phyloP scores from a whole-genome alignment of 23 tunicate genomes.

The Trididemnum miniatum region DNA sequence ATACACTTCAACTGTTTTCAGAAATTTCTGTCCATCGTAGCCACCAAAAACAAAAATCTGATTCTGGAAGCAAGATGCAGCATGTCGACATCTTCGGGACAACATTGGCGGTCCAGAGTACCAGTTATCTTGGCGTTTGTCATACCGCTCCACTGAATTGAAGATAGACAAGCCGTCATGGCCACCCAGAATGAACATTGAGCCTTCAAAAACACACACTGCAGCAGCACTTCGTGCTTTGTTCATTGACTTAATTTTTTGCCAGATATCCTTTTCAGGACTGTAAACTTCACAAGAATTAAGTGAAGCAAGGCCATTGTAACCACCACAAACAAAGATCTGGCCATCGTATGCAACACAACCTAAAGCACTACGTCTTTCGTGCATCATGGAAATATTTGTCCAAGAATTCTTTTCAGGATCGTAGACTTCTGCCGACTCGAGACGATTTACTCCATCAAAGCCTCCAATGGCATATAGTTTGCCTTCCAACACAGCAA shows the following conservation, averaged over 20 bases:
- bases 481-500: conserved; percentile 69
- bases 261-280: conserved; percentile 68
- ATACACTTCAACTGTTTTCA: conserved; percentile 76
- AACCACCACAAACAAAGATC: conserved; percentile 95
- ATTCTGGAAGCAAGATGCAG: conserved; percentile 67
- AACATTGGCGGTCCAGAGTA: conserved; percentile 65
- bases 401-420: conserved; percentile 76
- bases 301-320: conserved; percentile 72
- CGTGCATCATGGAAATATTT: conserved; percentile 53
- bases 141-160: conserved; percentile 77
- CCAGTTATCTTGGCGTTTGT: conserved; percentile 62
- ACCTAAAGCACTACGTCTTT: conserved; percentile 79
- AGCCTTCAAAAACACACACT: conserved; percentile 62
- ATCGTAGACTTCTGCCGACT: conserved; percentile 74
- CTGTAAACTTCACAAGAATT: conserved; percentile 78
- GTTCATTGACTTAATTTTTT: conserved; percentile 57
- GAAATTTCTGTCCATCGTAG: conserved; percentile 85
- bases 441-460: conserved; percentile 71
- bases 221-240: conserved; percentile 93
- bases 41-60: conserved; percentile 94
- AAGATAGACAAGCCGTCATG: conserved; percentile 92
- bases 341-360: conserved; percentile 71
- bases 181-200: conserved; percentile 84
- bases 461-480: conserved; percentile 93
- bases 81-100: conserved; percentile 87